phyloP scores from a whole-genome alignment of 2,888 invertebrate genomes.

The Pseudeuparius sepicola region DNA sequence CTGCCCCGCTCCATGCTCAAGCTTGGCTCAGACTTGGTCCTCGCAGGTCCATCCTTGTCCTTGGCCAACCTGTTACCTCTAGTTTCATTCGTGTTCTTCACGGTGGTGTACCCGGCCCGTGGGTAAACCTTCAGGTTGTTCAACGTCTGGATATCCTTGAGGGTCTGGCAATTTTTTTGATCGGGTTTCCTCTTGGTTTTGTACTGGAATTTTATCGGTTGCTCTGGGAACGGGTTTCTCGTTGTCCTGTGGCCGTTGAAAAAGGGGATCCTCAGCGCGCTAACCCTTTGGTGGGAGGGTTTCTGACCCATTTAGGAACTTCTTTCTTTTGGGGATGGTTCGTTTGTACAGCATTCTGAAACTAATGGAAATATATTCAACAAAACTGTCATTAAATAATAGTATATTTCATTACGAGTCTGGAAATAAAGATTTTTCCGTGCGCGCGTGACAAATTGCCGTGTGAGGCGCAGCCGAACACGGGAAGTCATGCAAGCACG shows the following conservation, averaged over 20 bases:
- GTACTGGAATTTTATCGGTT: conserved; percentile 40
- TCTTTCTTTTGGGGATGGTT: too few species aligned
- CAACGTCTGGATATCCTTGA: conserved; percentile 19
- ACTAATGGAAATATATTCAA: too few species aligned
- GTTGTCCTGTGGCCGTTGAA: conserved; percentile 45
- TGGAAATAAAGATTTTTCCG: too few species aligned
- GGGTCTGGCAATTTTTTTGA: conserved; percentile 15
- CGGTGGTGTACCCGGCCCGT: background rate
- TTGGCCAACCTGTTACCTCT: too few species aligned
- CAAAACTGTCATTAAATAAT: too few species aligned
- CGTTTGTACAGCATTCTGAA: too few species aligned
- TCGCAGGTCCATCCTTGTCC: too few species aligned
- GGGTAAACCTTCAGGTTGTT: conserved; percentile 14
- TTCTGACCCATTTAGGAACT: conserved; percentile 44
- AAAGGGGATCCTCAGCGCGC: conserved; percentile 52
- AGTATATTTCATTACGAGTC: too few species aligned
- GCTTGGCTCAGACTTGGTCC: conserved; percentile 46
- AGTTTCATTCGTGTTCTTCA: conserved; percentile 1
- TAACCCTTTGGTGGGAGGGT: conserved; percentile 44
- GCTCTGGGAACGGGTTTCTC: conserved; percentile 34
- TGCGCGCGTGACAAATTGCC: too few species aligned
- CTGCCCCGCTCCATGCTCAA: conserved; percentile 43
- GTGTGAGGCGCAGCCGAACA: too few species aligned
- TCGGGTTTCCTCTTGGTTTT: conserved; percentile 32
- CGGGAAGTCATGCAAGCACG: too few species aligned